Percentiles rank a stretch among this genome's conserved stretches.
Evolutionary conservation across 1,140 invertebrate species (phyloP).

Genomic region (Polypedilum vanderplanki): DNA sequence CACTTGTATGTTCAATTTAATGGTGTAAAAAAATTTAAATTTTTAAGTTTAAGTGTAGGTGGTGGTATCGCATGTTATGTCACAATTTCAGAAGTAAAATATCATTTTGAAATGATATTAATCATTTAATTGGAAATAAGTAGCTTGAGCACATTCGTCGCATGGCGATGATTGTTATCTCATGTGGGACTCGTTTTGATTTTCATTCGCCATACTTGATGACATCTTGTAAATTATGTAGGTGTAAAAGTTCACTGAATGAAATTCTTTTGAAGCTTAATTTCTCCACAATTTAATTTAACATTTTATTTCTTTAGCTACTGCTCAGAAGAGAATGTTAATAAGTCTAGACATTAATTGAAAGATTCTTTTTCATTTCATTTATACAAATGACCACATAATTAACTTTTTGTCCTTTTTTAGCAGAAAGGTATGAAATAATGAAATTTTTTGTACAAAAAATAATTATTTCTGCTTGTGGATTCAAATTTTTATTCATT

Average conservation of each 20-base stretch:
- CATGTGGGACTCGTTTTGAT: background rate
- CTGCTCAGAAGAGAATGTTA: background rate
- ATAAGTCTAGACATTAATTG: no score
- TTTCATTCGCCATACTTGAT: background rate
- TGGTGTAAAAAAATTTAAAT: background rate
- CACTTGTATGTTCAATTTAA: background rate
- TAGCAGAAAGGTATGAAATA: no score
- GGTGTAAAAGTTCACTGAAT: background rate
- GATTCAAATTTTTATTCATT: no score
- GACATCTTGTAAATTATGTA: background rate
- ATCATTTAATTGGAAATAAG: background rate
- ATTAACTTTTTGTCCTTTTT: no score
- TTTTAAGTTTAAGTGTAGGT: background rate
- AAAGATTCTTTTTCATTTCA: no score
- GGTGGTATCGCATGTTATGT: slow-evolving; percentile 3
- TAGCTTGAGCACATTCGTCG: slow-evolving; percentile 4
- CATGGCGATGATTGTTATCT: background rate
- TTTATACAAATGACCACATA: no score
- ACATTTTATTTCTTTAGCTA: background rate
- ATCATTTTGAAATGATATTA: no score
- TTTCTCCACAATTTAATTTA: background rate
- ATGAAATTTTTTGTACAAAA: no score
- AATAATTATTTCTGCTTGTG: no score
- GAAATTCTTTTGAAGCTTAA: background rate
- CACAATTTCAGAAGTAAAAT: background rate